Conservation (phyloP, 2,113 vertebrate species). For the Hemiscyllium ocellatum region DNA sequence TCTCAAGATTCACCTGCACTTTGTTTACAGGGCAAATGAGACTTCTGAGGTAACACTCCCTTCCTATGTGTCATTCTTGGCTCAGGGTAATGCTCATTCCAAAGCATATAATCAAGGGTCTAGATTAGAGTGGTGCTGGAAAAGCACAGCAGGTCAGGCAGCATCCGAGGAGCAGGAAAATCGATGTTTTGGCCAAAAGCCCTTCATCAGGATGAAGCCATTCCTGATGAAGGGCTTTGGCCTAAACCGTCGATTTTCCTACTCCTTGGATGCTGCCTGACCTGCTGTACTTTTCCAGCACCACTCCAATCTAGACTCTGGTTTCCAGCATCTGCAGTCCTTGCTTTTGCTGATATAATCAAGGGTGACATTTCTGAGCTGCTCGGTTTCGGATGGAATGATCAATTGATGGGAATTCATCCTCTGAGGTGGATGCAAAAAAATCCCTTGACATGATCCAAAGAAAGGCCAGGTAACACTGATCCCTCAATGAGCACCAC, state of each 20-base stretch:
- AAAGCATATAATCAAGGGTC: background rate
- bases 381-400: background rate
- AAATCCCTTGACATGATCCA: background rate
- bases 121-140: too few relatives aligned
- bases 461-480: background rate
- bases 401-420: background rate
- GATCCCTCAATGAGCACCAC: background rate
- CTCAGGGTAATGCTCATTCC: background rate
- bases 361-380: background rate
- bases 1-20: background rate
- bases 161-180: too few relatives aligned
- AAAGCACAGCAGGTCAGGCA: too few relatives aligned
- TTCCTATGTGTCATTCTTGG: background rate
- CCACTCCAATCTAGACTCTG: too few relatives aligned
- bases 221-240: too few relatives aligned
- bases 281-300: too few relatives aligned
- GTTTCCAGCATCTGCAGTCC: too few relatives aligned
- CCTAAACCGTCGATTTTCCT: too few relatives aligned
- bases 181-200: too few relatives aligned
- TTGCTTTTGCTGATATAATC: background rate
- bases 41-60: background rate
- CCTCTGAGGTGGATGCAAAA: background rate
- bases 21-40: background rate
- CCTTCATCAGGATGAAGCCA: too few relatives aligned
- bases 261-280: too few relatives aligned